These are phyloP conservation scores for Aldabrachelys gigantea DNA, from an alignment of 2,113 vertebrate genomes.

Conservation along the genomic window DNA sequence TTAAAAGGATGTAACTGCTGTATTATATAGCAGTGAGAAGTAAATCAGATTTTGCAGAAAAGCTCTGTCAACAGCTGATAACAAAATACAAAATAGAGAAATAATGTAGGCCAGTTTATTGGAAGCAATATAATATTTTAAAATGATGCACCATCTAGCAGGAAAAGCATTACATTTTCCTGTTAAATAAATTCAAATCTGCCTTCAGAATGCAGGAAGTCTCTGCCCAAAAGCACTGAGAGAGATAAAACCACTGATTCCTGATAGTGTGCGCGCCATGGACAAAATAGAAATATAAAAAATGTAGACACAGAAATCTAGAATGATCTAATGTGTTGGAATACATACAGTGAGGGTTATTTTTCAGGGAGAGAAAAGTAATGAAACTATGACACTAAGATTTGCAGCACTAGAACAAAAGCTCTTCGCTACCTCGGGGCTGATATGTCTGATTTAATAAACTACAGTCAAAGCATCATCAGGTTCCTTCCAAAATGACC, in stretches of 20 bases:
- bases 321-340: not conserved
- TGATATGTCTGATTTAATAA: not conserved
- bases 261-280: accelerated
- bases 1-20: not conserved
- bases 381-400: not conserved
- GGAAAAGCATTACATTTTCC: not conserved
- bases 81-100: not conserved
- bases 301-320: not conserved
- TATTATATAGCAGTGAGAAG: not conserved
- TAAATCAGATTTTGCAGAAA: not conserved
- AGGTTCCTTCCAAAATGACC: not conserved
- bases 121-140: not conserved
- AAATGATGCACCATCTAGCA: not conserved
- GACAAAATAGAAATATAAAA: not conserved
- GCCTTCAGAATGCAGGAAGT: not conserved
- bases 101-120: not conserved
- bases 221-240: not conserved
- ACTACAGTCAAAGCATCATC: not conserved
- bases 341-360: not conserved
- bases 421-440: not conserved
- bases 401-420: not conserved
- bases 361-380: not conserved
- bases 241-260: not conserved
- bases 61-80: not conserved
- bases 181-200: not conserved